phyloP scores from a whole-genome alignment of 2,888 invertebrate genomes.

The Urechis unicinctus region DNA sequence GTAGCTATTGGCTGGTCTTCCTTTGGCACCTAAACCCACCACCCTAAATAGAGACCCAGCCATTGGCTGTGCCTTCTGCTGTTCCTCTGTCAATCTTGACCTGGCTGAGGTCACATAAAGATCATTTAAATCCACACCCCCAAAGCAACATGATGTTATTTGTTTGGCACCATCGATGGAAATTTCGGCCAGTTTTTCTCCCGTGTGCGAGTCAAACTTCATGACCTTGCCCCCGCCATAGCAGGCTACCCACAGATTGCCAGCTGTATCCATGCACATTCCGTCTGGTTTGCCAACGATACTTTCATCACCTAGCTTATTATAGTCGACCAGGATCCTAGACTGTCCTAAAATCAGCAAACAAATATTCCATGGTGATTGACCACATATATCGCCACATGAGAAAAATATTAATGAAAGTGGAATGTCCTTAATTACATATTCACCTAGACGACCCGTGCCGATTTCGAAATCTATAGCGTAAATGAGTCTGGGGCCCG shows the following conservation, averaged over 20 bases:
- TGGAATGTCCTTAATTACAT: neutral
- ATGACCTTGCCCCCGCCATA: constrained; percentile 65
- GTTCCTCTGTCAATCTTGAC: constrained; percentile 49
- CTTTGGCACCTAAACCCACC: constrained; percentile 38
- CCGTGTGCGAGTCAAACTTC: constrained; percentile 45
- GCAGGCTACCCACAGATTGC: constrained; percentile 72
- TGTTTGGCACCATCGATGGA: constrained; percentile 52
- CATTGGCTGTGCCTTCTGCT: constrained; percentile 34
- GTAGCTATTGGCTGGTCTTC: too few relatives aligned
- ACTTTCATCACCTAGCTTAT: neutral
- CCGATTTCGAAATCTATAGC: neutral
- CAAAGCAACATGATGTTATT: constrained; percentile 68
- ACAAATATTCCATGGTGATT: neutral
- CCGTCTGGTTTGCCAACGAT: constrained; percentile 46
- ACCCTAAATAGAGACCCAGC: constrained; percentile 45
- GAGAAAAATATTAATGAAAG: neutral
- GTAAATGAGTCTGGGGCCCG: neutral
- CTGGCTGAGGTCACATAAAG: constrained; percentile 62
- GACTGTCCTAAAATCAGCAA: neutral
- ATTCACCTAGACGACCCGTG: neutral
- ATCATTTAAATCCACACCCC: constrained; percentile 62
- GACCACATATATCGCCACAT: neutral
- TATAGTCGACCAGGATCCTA: neutral
- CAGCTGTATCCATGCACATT: constrained; percentile 71
- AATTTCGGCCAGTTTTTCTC: constrained; percentile 19